Conservation (phyloP, 1,140 invertebrate genomes). For the Cardiocondyla obscurior region DNA sequence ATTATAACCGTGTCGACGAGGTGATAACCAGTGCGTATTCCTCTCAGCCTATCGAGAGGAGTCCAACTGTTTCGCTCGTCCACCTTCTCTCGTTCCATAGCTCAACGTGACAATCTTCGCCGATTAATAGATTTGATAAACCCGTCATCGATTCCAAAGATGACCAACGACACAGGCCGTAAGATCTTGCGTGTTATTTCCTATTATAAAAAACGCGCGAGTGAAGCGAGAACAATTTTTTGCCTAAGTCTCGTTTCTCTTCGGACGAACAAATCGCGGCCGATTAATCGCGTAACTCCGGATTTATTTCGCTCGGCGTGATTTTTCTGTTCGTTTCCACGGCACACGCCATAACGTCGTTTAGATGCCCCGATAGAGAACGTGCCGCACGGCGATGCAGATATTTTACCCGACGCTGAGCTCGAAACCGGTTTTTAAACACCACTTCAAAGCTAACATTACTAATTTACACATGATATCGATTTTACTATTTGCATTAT, state of each 20-base stretch:
- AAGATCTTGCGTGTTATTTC: constrained; percentile 10
- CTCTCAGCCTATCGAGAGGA: neutral
- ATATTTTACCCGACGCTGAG: neutral
- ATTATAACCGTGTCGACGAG: constrained; percentile 66
- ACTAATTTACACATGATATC: neutral
- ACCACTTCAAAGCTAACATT: neutral
- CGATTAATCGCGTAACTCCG: constrained; percentile 8
- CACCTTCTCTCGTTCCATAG: constrained; percentile 30
- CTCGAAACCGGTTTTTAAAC: neutral
- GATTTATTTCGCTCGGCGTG: constrained; percentile 10
- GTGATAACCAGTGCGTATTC: constrained; percentile 33
- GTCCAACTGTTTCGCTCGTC: constrained; percentile 15
- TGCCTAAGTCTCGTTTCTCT: neutral
- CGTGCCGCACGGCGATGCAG: neutral
- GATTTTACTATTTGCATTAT: neutral
- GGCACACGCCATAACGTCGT: neutral
- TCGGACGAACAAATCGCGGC: neutral
- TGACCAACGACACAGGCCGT: neutral
- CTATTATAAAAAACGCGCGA: neutral
- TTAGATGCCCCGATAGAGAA: constrained; percentile 26
- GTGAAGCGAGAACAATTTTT: constrained; percentile 24
- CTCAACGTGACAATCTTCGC: constrained; percentile 38
- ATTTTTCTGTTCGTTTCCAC: constrained; percentile 18
- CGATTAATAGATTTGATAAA: constrained; percentile 35
- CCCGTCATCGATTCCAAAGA: neutral